These are phyloP conservation scores for Scaptomyza flava DNA, from an alignment of 2,888 invertebrate species.

Conservation along the genomic window DNA sequence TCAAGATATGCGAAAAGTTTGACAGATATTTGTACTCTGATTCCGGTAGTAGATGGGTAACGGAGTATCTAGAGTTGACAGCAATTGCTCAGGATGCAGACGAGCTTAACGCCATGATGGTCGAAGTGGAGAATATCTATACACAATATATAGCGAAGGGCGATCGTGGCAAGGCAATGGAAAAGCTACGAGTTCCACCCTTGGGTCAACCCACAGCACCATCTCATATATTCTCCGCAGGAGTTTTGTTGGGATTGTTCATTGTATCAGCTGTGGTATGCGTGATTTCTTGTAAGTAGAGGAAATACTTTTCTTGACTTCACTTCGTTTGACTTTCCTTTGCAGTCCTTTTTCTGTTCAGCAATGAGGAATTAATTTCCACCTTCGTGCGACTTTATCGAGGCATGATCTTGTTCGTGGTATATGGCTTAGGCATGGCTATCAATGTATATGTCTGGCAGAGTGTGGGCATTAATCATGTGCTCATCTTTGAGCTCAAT, in stretches of 20 bases:
- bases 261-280: constrained; percentile 93
- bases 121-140: constrained; percentile 94
- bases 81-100: constrained; percentile 7
- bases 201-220: constrained; percentile 92
- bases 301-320: neutral
- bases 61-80: constrained; percentile 90
- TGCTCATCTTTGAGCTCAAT: constrained; percentile 97
- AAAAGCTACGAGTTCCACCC: constrained; percentile 97
- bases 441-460: constrained; percentile 98
- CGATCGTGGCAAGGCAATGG: constrained; percentile 97
- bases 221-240: constrained; percentile 97
- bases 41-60: constrained; percentile 94
- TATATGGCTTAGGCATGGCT: constrained; percentile 96
- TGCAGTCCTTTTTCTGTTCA: constrained; percentile 4
- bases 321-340: neutral
- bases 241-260: constrained; percentile 96
- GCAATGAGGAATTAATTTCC: constrained; percentile 1
- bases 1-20: constrained; percentile 98
- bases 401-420: constrained; percentile 94
- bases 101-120: constrained; percentile 86
- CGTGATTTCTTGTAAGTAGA: constrained; percentile 89
- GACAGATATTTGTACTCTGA: constrained; percentile 92
- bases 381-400: constrained; percentile 95
- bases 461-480: constrained; percentile 97
- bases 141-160: constrained; percentile 94